Percentiles rank a stretch among this genome's conserved stretches.
Conservation (phyloP, 1,140 invertebrate species). For the Hylyphantes graminicola region DNA sequence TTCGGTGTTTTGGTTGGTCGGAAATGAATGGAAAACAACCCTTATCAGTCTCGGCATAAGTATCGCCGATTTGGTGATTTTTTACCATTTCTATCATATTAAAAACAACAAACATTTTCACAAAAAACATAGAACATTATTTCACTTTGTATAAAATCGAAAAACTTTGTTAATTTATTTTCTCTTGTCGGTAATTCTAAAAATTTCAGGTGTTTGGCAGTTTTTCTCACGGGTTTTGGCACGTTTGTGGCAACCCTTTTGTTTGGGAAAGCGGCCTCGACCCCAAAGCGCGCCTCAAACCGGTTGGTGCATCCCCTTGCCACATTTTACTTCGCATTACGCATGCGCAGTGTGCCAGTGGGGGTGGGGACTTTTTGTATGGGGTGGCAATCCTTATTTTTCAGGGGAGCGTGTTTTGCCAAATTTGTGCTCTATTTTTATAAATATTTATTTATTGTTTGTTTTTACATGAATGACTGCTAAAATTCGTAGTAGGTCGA, state of each 20-base stretch:
- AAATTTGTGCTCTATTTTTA: not conserved
- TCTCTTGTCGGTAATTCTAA: too few species aligned
- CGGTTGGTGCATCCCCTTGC: constrained; percentile 44
- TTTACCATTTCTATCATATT: too few species aligned
- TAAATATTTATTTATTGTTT: too few species aligned
- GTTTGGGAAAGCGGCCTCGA: constrained; percentile 36
- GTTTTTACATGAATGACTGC: too few species aligned
- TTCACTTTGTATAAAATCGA: too few species aligned
- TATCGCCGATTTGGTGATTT: too few species aligned
- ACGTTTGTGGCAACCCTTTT: not conserved
- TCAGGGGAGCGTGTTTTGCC: not conserved
- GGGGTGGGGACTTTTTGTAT: constrained; percentile 24
- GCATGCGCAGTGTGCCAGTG: constrained; percentile 29
- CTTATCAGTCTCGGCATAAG: not conserved
- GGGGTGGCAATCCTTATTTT: constrained; percentile 27
- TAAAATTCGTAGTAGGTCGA: too few species aligned
- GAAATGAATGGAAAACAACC: not conserved
- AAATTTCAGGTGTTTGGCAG: too few species aligned
- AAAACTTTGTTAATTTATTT: too few species aligned
- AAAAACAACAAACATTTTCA: too few species aligned
- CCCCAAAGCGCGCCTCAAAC: constrained; percentile 50
- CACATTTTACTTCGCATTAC: not conserved
- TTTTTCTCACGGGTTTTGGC: not conserved
- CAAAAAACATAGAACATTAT: too few species aligned
- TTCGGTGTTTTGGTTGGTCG: constrained; percentile 49